Evolutionary conservation across 64 coral and sea anemone genomes (phyloP).

Genomic region (Pocillopora damicornis): DNA sequence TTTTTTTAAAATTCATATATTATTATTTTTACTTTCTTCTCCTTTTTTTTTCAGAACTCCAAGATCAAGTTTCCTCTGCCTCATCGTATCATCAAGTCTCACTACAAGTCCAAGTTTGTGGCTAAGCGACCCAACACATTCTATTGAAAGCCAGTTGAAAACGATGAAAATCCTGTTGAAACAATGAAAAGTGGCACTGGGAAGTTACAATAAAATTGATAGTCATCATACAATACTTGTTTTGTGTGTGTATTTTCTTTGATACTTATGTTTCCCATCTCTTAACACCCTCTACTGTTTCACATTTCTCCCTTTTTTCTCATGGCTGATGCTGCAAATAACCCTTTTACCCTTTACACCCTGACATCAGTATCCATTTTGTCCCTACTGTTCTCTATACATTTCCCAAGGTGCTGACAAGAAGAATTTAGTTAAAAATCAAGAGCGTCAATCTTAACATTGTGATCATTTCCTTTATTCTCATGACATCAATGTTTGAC

Average conservation of each 20-base stretch:
- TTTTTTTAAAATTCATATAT: background rate
- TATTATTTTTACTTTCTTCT: background rate
- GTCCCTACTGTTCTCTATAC: too few relatives aligned
- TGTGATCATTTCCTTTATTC: too few relatives aligned
- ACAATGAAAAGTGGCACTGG: slow-evolving; percentile 17
- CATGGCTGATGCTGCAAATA: too few relatives aligned
- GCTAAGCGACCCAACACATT: slow-evolving; percentile 90
- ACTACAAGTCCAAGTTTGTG: slow-evolving; percentile 94
- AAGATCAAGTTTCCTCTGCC: slow-evolving; percentile 95
- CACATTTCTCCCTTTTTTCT: background rate
- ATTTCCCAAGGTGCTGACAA: too few relatives aligned
- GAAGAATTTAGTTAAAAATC: too few relatives aligned
- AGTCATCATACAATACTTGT: background rate
- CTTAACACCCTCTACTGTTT: background rate
- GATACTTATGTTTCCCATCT: background rate
- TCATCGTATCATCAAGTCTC: slow-evolving; percentile 90
- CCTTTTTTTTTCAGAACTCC: slow-evolving; percentile 63
- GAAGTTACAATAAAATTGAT: slow-evolving; percentile 31
- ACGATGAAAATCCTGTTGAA: too few relatives aligned
- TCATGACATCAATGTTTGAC: too few relatives aligned
- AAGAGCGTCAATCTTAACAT: too few relatives aligned
- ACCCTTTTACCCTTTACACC: too few relatives aligned
- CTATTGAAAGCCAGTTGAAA: slow-evolving; percentile 38
- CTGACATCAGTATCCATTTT: too few relatives aligned
- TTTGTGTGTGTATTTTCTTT: background rate